A percentile compares a stretch with the other conserved stretches of the same genome.
These are phyloP conservation scores for Fragariocoptes setiger DNA, from an alignment of 1,140 invertebrate species.

Conservation along the genomic window DNA sequence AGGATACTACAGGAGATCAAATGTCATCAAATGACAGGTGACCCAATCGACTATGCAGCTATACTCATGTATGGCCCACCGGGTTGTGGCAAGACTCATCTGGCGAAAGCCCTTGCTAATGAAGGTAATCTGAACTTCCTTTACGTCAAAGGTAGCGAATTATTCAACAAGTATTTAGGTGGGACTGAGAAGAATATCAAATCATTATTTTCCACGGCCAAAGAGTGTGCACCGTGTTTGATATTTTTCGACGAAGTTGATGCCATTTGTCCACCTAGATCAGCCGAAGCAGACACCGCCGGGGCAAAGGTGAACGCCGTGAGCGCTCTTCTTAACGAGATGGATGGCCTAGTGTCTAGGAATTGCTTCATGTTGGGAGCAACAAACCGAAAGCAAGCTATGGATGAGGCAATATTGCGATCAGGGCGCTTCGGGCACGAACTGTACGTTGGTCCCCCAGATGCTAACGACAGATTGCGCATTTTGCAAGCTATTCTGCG, in stretches of 20 bases:
- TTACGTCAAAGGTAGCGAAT: conserved; percentile 78
- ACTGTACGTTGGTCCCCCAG: conserved; percentile 69
- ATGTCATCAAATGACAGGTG: background rate
- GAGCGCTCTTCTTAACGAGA: conserved; percentile 75
- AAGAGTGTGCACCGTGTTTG: conserved; percentile 81
- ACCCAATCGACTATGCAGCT: conserved; percentile 33
- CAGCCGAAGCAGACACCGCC: conserved; percentile 29
- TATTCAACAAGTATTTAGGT: conserved; percentile 94
- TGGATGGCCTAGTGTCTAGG: conserved; percentile 74
- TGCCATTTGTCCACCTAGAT: conserved; percentile 64
- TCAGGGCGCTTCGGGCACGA: conserved; percentile 77
- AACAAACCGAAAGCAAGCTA: conserved; percentile 80
- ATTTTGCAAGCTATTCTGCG: conserved; percentile 71
- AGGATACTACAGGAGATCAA: conserved; percentile 16
- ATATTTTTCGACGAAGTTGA: conserved; percentile 99
- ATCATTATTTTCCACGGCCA: conserved; percentile 64
- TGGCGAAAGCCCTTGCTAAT: conserved; percentile 78
- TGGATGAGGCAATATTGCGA: conserved; percentile 75
- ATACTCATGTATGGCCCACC: conserved; percentile 73
- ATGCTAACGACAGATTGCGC: conserved; percentile 38
- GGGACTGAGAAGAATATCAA: conserved; percentile 89
- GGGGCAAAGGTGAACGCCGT: conserved; percentile 7
- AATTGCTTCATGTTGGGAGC: conserved; percentile 81
- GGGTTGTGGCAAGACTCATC: conserved; percentile 57
- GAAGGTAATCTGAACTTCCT: conserved; percentile 89